A percentile compares a stretch with the other conserved stretches of the same genome.
Conservation (phyloP, 1,140 invertebrate genomes). For the Drosophila rhopaloa region DNA sequence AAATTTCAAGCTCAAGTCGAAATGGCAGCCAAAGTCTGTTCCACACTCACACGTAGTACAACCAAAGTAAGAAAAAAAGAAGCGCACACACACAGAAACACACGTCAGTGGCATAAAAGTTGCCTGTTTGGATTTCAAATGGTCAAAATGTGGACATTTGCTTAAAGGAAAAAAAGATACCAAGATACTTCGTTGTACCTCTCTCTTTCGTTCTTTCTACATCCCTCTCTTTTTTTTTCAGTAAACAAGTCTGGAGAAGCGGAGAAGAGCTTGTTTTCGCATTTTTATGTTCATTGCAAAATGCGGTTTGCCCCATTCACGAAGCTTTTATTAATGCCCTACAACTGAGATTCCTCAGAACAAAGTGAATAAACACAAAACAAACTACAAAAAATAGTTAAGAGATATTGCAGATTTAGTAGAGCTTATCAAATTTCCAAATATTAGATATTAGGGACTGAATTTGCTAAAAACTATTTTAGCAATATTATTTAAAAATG, state of each 20-base stretch:
- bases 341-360: not conserved
- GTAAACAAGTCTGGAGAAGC: constrained; percentile 5
- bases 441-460: too few relatives aligned
- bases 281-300: constrained; percentile 21
- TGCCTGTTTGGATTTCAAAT: constrained; percentile 81
- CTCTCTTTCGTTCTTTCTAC: not conserved
- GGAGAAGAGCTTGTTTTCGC: constrained; percentile 10
- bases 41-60: constrained; percentile 14
- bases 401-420: not conserved
- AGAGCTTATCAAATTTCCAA: too few relatives aligned
- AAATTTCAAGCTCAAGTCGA: constrained; percentile 78
- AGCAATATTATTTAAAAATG: too few relatives aligned
- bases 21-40: constrained; percentile 58
- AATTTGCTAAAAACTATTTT: too few relatives aligned
- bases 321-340: constrained; percentile 4
- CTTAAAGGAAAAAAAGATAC: constrained; percentile 41
- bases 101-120: constrained; percentile 74
- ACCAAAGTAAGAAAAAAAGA: constrained; percentile 1
- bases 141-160: constrained; percentile 81
- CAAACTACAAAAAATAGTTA: not conserved
- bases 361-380: not conserved
- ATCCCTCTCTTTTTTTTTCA: not conserved
- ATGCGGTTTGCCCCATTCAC: constrained; percentile 3
- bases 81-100: constrained; percentile 18
- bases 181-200: constrained; percentile 4